Base-by-base conservation (phyloP, 1,140 invertebrate species). In the Delia radicum region DNA sequence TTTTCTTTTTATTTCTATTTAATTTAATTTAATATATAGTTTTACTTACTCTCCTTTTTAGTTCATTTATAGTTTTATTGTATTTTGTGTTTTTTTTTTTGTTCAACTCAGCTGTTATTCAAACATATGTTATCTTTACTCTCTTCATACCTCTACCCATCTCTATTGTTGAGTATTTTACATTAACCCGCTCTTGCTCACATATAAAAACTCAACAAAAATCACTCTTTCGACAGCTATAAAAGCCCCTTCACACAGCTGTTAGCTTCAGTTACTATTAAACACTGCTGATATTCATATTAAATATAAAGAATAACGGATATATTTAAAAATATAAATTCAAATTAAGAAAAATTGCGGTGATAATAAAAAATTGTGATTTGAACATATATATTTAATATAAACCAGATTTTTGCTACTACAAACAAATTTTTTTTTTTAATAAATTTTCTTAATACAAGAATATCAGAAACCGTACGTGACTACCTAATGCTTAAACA, bases 391-490 rank as follows among this genome's bases (percentile, higher is more conserved):
- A 33, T 55, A 21, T 42, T 42, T 42, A 42, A 42, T 42, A 5
- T 5, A 37, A 13, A 42, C 2, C 12, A 42, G n/a, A 42, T 1
- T 55, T 55, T 55, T 55, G 48, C 37, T 55, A 33, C 4, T 21
- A 31, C 29, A 67, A n/a, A 67, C 15, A 67, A 69, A 24, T 33
- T 8, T 37, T 33, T 69, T 21, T 69, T 69, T 69, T 37, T 69
- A 69, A 37, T 10, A 69, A 69, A 33, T 33, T 69, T 7, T 42
- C 37, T 42, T 10, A 8, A 65, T 3, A 15, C 12, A 69, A 69
- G 65, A 69, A 69, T 69, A 69, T 69, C 65, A 33, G 65, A 69
- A 69, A 69, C 29, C 65, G 65, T 69, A 69, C 31, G 65, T 69
- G 65, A 69, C 65, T 67, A n/a, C 42, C 13, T 21, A 21, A 55